Evolutionary conservation across 2,113 vertebrate species (phyloP).

Genomic region (Phainopepla nitens): DNA sequence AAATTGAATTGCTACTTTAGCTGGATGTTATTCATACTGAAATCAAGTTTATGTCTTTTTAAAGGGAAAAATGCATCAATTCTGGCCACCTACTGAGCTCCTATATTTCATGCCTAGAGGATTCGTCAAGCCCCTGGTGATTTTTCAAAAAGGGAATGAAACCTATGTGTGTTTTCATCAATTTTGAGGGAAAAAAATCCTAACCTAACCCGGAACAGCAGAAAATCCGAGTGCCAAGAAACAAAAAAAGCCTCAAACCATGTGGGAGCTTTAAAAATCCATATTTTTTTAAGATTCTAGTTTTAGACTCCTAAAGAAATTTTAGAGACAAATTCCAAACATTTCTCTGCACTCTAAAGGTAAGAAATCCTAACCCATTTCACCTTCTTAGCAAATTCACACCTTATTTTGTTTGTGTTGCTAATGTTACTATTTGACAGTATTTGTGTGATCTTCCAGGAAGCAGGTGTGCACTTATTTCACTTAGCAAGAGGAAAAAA

Average conservation of each 20-base stretch:
- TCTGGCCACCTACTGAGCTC: background rate
- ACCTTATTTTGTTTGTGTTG: background rate
- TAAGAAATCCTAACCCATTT: background rate
- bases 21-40: background rate
- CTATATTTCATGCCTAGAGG: background rate
- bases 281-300: background rate
- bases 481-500: background rate
- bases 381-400: background rate
- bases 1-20: background rate
- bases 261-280: background rate
- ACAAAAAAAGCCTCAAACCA: background rate
- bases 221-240: background rate
- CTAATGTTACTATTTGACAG: background rate
- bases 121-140: background rate
- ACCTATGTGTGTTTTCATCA: background rate
- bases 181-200: background rate
- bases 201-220: fast-evolving
- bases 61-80: background rate
- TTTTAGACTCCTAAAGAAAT: background rate
- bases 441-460: background rate
- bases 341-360: background rate
- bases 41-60: background rate
- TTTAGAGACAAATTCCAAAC: background rate
- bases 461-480: background rate
- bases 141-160: background rate